Evolutionary conservation across 2,797 vertebrate genomes (phyloP), one percentile per base, ranked within the genome.

Genomic region (Dryobates pubescens): DNA sequence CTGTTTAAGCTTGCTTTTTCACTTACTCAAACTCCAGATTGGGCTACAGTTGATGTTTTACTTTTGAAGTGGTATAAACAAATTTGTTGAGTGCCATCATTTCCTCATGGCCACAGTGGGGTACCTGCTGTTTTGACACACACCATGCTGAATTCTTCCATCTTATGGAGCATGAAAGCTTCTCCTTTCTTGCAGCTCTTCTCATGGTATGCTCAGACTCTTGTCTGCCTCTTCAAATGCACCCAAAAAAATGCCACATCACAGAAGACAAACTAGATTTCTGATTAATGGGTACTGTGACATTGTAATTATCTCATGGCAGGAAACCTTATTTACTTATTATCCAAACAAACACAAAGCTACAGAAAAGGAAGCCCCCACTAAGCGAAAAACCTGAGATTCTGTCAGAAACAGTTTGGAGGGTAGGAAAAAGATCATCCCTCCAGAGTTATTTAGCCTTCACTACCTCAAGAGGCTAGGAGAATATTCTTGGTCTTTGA

Each of bases 311-410:
- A 73, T 36, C 71, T 94, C 83, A 61, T 73, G 29, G 53, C 70
- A 76, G 63, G 74, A 88, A 94, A 78, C 3, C 43, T 69, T 69
- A 63, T 77, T 82, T 92, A 73, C 63, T 91, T 85, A 67, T 88
- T 84, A 88, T 57, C 34, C 27, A 88, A 83, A 79, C 32, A 92
- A 45, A 8, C 34, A n/a, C 45, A 59, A 77, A 86, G 23, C 38
- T 70, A 88, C 27, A 91, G 57, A 59, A 92, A 82, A 86, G 18
- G 26, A 76, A 88, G 91, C 69, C 8, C 32, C 14, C 63, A 6
- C 19, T 13, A 57, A 75, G 10, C 8, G 8, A 12, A 67, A 92
- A 77, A 54, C 2, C 29, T 86, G 61, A 86, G 57, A 32, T 36
- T 10, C n/a, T 70, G 7, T n/a, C 38, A 84, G 38, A 86, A 90